These are phyloP conservation scores for Lordiphosa fenestrarum DNA, from an alignment of 2,888 invertebrate species.

Conservation along the genomic window DNA sequence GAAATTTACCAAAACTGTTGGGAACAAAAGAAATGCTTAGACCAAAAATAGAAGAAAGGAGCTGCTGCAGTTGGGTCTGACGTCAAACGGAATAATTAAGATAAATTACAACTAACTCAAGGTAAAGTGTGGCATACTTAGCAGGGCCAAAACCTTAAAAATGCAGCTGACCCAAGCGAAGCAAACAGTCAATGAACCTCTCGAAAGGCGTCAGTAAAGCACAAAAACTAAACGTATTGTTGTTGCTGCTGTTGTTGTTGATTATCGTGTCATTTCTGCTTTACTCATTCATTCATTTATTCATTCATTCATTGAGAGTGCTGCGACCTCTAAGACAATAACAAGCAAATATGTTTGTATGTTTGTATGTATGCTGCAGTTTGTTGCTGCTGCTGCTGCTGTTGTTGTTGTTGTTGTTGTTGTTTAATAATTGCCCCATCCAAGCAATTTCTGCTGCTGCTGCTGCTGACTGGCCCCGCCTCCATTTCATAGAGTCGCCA, in stretches of 20 bases:
- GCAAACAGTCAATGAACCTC: conserved; percentile 64
- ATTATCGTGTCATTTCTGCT: conserved; percentile 63
- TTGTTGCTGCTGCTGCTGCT: conserved; percentile 20
- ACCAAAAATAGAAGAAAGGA: conserved; percentile 50
- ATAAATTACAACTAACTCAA: conserved; percentile 41
- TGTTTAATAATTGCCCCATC: conserved; percentile 29
- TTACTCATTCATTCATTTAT: conserved; percentile 57
- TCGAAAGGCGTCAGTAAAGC: conserved; percentile 17
- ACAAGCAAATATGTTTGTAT: conserved; percentile 62
- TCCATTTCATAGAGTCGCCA: conserved; percentile 26
- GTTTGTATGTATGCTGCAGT: conserved; percentile 23
- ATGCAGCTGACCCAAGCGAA: conserved; percentile 14
- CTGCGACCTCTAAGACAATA: conserved; percentile 51
- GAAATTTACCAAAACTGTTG: conserved; percentile 20
- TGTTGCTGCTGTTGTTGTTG: conserved; percentile 10
- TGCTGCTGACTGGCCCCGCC: conserved; percentile 26
- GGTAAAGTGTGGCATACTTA: conserved; percentile 9
- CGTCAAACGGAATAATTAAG: conserved; percentile 61
- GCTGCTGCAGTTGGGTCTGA: conserved; percentile 38
- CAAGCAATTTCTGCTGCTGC: conserved; percentile 51
- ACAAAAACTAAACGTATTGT: conserved; percentile 20
- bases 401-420: conserved; percentile 19
- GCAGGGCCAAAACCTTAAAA: conserved; percentile 17
- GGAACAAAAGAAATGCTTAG: conserved; percentile 31
- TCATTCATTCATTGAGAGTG: conserved; percentile 32